Evolutionary conservation across 2,113 vertebrate species (phyloP), one percentile per base, ranked within the genome.

Genomic region (Mugil cephalus): DNA sequence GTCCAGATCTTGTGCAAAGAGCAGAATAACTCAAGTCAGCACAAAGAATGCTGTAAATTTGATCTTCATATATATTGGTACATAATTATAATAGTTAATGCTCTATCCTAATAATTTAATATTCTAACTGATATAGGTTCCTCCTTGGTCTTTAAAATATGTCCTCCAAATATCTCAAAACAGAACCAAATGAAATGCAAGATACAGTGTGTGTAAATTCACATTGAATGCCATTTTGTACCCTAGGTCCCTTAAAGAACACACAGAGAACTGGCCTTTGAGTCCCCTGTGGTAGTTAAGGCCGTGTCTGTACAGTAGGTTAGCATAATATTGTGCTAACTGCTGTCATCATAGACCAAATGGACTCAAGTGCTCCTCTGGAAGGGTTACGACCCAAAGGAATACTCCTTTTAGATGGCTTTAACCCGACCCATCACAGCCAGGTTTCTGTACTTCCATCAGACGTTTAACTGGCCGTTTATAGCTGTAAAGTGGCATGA

Each of bases 211-310:
- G 39, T 40, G 12, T 59, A 59, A 24, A 39, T 43, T 7, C 24
- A 60, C n/a, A 60, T n/a, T 46, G 43, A 47, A 47, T 48, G 60
- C 36, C n/a, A 19, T 13, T 63, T 46, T 36, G 36, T 15, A 43
- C 36, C 14, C 6, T 0, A 8, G 45, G 15, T 45, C 2, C 59
- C 17, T 45, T 15, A 30, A 6, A n/a, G n/a, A n/a, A n/a, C 15
- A 14, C 8, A 17, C n/a, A 45, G 38, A 51, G 46, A 50, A 51
- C 35, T 12, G 18, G 9, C 35, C 18, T 51, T 40, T 38, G 15
- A 13, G 15, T 64, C 47, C 62, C 62, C 47, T 50, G 34, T 39
- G 46, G 19, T 51, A 39, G 1, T 18, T 39, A 40, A 9, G 46
- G 46, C 35, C 35, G 51, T 47, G 15, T 39, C 35, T 36, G n/a